These are phyloP conservation scores for Yponomeuta malinellus DNA, from an alignment of 2,888 invertebrate species.

Conservation along the genomic window DNA sequence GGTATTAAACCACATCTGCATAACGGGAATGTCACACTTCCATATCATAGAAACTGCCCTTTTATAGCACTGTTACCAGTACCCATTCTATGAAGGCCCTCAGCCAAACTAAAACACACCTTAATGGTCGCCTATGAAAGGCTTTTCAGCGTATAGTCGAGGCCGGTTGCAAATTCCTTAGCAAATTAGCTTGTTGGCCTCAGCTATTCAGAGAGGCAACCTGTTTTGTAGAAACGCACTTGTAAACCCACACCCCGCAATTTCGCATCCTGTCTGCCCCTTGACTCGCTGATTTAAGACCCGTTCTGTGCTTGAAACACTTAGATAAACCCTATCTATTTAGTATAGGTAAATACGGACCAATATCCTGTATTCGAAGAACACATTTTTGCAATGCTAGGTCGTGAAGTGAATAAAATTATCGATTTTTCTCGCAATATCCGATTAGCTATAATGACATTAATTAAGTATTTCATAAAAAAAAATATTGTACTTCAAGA, in stretches of 20 bases:
- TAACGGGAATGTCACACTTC: neutral
- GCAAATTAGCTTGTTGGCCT: conserved; percentile 5
- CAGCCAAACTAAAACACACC: neutral
- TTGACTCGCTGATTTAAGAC: conserved; percentile 6
- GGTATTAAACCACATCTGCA: neutral
- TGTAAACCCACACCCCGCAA: conserved; percentile 12
- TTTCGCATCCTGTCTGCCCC: conserved; percentile 18
- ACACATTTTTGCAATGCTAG: neutral
- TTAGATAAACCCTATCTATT: neutral
- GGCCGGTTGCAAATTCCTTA: neutral
- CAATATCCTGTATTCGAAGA: neutral
- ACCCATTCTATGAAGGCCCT: neutral
- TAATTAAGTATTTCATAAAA: neutral
- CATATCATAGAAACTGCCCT: neutral
- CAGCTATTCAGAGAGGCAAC: conserved; percentile 15
- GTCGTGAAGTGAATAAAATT: neutral
- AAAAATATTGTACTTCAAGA: neutral
- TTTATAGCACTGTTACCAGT: neutral
- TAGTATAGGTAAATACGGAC: neutral
- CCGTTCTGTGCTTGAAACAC: neutral
- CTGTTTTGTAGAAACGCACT: conserved; percentile 15
- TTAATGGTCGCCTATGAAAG: neutral
- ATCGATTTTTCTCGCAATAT: neutral
- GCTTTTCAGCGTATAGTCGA: neutral
- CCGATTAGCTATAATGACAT: neutral